phyloP scores from a whole-genome alignment of 2,797 vertebrate species.

The Apogon hyalosoma region DNA sequence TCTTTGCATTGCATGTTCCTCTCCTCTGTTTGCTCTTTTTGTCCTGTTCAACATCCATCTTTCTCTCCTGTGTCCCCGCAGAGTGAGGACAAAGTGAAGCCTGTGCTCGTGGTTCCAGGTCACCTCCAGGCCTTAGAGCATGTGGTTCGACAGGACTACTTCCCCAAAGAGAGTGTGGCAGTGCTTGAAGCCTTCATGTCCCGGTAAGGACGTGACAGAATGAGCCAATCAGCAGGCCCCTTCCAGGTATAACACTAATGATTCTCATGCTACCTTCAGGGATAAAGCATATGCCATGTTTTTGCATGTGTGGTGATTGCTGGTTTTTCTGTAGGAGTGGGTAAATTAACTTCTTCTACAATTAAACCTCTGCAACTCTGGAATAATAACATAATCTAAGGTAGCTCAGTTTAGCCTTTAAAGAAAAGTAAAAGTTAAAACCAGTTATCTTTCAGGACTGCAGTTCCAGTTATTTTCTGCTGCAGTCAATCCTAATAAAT shows the following conservation, averaged over 20 bases:
- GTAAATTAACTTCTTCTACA: no score
- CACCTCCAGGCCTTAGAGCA: conserved; percentile 93
- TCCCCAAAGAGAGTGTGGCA: conserved; percentile 88
- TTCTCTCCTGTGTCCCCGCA: conserved; percentile 45
- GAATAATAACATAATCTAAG: no score
- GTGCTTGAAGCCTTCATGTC: conserved; percentile 90
- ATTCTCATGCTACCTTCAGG: conserved; percentile 21
- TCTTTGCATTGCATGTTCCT: neutral
- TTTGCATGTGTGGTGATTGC: no score
- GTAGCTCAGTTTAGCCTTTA: no score
- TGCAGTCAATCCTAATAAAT: no score
- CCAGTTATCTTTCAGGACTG: no score
- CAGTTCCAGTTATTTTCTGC: no score
- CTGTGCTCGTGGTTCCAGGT: conserved; percentile 89
- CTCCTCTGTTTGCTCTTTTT: neutral
- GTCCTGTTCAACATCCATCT: neutral
- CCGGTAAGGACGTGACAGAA: conserved; percentile 87
- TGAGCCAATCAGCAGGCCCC: conserved; percentile 67
- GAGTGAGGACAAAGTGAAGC: conserved; percentile 96
- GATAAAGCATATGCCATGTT: neutral
- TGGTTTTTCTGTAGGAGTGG: no score
- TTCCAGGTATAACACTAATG: conserved; percentile 60
- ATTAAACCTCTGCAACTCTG: no score
- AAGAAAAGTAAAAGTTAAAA: no score
- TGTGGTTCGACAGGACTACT: conserved; percentile 93